phyloP scores from a whole-genome alignment of 1,140 invertebrate genomes.

The Protaetia brevitarsis region DNA sequence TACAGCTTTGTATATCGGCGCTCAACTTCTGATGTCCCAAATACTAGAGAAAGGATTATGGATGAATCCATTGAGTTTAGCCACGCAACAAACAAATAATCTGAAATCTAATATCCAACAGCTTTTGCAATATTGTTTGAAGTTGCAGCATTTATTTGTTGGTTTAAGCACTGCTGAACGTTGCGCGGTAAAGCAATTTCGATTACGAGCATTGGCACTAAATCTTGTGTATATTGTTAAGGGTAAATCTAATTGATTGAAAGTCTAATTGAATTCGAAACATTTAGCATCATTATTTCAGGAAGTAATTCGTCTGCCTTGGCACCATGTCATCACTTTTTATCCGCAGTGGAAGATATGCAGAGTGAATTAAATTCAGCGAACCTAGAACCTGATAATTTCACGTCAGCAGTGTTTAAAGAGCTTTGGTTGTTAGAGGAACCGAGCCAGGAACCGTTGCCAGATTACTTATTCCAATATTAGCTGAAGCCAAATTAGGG shows the following conservation, averaged over 20 bases:
- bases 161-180: constrained; percentile 72
- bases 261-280: no score
- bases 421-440: constrained; percentile 76
- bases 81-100: constrained; percentile 52
- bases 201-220: constrained; percentile 78
- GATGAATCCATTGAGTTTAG: constrained; percentile 51
- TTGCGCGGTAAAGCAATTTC: constrained; percentile 76
- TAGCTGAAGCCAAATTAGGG: constrained; percentile 61
- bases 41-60: constrained; percentile 49
- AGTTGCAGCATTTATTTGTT: constrained; percentile 80
- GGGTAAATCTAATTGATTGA: constrained; percentile 43
- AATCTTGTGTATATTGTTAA: constrained; percentile 71
- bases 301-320: constrained; percentile 49
- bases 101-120: constrained; percentile 57
- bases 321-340: constrained; percentile 52
- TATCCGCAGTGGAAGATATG: constrained; percentile 48
- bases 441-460: constrained; percentile 82
- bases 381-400: constrained; percentile 66
- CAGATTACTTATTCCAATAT: constrained; percentile 74
- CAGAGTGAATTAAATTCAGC: constrained; percentile 38
- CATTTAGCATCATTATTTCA: constrained; percentile 26
- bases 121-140: constrained; percentile 70
- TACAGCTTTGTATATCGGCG: constrained; percentile 75
- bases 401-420: constrained; percentile 74
- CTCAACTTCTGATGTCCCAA: constrained; percentile 55